Evolutionary conservation across 1,140 invertebrate genomes (phyloP).

Genomic region (Kradibia gibbosae): DNA sequence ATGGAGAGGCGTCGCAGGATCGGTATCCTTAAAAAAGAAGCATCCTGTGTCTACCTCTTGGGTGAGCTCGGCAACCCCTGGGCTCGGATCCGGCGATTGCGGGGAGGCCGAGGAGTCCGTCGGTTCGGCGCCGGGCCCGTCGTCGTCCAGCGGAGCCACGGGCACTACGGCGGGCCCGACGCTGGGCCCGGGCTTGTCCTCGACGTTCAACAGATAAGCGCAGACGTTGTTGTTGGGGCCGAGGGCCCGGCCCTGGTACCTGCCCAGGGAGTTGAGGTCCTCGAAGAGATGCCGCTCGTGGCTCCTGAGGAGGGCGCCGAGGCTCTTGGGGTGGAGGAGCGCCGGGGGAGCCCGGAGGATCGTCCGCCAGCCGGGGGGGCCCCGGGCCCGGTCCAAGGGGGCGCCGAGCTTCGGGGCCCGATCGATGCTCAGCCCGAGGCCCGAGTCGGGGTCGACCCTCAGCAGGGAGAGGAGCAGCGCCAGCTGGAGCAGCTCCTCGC

Average conservation of each 20-base stretch:
- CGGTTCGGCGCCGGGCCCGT: too few relatives aligned
- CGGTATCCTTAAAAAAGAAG: slow-evolving; percentile 32
- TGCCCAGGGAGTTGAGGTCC: slow-evolving; percentile 81
- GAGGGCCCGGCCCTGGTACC: slow-evolving; percentile 72
- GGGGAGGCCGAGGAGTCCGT: slow-evolving; percentile 7
- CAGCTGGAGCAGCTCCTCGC: slow-evolving; percentile 85
- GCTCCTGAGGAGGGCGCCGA: slow-evolving; percentile 81
- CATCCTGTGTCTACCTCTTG: slow-evolving; percentile 69
- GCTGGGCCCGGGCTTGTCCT: slow-evolving; percentile 63
- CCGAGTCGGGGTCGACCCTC: slow-evolving; percentile 81
- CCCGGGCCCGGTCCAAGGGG: too few relatives aligned
- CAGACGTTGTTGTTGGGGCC: slow-evolving; percentile 72
- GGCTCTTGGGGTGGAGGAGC: slow-evolving; percentile 81
- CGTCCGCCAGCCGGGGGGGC: slow-evolving; percentile 77
- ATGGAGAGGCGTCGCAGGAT: too few relatives aligned
- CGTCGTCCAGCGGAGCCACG: background rate
- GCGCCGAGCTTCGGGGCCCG: slow-evolving; percentile 72
- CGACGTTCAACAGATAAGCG: slow-evolving; percentile 73
- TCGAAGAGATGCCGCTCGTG: slow-evolving; percentile 84
- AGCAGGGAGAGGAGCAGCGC: slow-evolving; percentile 84
- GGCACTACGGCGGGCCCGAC: slow-evolving; percentile 46
- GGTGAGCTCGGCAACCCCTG: slow-evolving; percentile 66
- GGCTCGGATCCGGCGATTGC: slow-evolving; percentile 53
- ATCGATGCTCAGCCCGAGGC: slow-evolving; percentile 76
- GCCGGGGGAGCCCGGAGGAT: slow-evolving; percentile 76